Base-by-base conservation (phyloP, 2,797 vertebrate genomes). In the Macropodus opercularis region DNA sequence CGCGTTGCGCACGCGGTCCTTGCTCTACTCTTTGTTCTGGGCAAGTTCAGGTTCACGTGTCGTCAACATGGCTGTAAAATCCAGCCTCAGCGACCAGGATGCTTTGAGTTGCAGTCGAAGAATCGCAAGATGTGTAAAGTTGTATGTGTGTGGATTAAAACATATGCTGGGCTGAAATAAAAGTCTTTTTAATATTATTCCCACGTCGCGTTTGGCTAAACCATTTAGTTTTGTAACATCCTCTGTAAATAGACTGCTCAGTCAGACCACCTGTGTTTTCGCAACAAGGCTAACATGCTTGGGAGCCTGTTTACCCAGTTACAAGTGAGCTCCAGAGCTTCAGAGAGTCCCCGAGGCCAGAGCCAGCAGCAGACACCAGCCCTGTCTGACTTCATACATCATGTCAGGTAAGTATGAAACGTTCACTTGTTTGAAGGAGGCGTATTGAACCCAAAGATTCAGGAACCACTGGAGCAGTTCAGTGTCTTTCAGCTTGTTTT, bases 291-390 rank as follows among this genome's bases (percentile, higher is more conserved):
- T 26, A 85, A 52, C 69, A 93, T 91, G 92, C 83, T 90, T 32
- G 88, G 87, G 70, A 88, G 69, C 59, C 73, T 88, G 64, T 79
- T 92, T 11, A 70, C 83, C 14, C 87, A 83, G 72, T 85, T 91
- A 36, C 84, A 82, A n/a, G 51, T 84, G 26, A 60, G 77, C 68
- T 76, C 84, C 14, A 84, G 71, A 63, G 49, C 54, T 26, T 34
- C 66, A 58, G 75, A 75, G 61, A 72, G 41, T 27, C 31, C 54
- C 43, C 34, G 31, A 34, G 51, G 72, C 22, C 70, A 54, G 31
- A 79, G 15, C 23, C 24, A 62, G 17, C 65, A 48, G 18, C 72
- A 58, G 48, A 55, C 73, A 17, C 81, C 53, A 36, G 62, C 78
- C 18, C 75, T 78, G 11, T 51, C 85, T 21, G 87, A 89, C 15